These are phyloP conservation scores for Amphiprion ocellaris DNA, from an alignment of 2,113 vertebrate species.

Conservation along the genomic window DNA sequence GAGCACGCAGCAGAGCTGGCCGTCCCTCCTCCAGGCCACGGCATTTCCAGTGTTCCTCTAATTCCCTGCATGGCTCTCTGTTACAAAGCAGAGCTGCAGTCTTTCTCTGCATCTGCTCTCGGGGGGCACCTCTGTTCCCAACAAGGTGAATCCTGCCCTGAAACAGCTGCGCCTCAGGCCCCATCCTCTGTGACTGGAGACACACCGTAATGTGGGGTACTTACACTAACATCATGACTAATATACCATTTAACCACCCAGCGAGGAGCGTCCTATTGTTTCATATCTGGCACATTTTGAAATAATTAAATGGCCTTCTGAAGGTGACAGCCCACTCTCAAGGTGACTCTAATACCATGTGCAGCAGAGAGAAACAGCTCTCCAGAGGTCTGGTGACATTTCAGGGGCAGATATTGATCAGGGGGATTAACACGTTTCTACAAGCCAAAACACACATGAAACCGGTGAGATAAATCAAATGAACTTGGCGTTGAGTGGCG, in stretches of 20 bases:
- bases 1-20: conserved; percentile 55
- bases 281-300: conserved; percentile 35
- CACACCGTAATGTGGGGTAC: conserved; percentile 32
- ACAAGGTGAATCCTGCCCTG: conserved; percentile 75
- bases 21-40: conserved; percentile 77
- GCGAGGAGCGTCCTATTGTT: not conserved
- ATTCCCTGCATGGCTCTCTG: conserved; percentile 73
- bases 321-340: conserved; percentile 55
- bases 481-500: conserved; percentile 5
- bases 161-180: conserved; percentile 64
- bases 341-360: conserved; percentile 74
- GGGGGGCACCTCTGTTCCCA: conserved; percentile 46
- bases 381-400: conserved; percentile 65
- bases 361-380: conserved; percentile 48
- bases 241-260: conserved; percentile 46
- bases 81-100: conserved; percentile 59
- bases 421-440: conserved; percentile 65
- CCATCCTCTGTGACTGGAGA: conserved; percentile 46
- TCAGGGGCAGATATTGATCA: conserved; percentile 72
- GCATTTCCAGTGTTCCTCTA: conserved; percentile 70
- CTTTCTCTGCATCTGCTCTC: conserved; percentile 54
- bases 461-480: conserved; percentile 36
- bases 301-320: conserved; percentile 39
- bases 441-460: conserved; percentile 63
- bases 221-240: conserved; percentile 48